Evolutionary conservation across 2,113 vertebrate species (phyloP).

Genomic region (Pelobates fuscus): DNA sequence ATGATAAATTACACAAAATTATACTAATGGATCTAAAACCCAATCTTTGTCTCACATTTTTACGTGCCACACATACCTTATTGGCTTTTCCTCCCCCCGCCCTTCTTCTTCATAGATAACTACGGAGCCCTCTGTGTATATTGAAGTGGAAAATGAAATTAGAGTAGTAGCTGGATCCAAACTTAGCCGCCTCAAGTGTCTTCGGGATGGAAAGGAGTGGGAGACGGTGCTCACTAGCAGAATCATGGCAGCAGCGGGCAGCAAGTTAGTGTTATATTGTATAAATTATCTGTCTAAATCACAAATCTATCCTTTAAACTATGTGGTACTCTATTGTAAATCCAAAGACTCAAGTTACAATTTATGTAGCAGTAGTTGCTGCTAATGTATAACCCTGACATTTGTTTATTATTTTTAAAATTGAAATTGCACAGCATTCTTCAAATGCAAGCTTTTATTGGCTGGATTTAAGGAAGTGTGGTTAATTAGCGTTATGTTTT

Average conservation of each 20-base stretch:
- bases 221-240: slow-evolving; percentile 85
- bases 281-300: too few relatives aligned
- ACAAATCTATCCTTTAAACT: not conserved
- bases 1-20: not conserved
- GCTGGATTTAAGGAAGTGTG: too few relatives aligned
- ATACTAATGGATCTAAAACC: too few relatives aligned
- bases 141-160: slow-evolving; percentile 95
- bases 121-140: slow-evolving; percentile 85
- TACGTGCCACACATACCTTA: not conserved
- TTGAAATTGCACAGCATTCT: too few relatives aligned
- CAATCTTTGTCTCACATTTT: too few relatives aligned
- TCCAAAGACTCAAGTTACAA: too few relatives aligned
- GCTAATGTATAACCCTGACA: not conserved
- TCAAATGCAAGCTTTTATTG: too few relatives aligned
- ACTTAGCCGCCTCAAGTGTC: slow-evolving; percentile 89
- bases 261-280: slow-evolving; percentile 78
- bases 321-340: not conserved
- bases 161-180: slow-evolving; percentile 78
- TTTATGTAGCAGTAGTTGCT: too few relatives aligned
- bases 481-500: too few relatives aligned
- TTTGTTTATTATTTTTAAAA: not conserved
- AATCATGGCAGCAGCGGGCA: slow-evolving; percentile 85
- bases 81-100: not conserved
- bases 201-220: slow-evolving; percentile 89
- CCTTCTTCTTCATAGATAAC: slow-evolving; percentile 82